Conservation (phyloP, 2,113 vertebrate species). For the Pomatorhinus ruficollis region DNA sequence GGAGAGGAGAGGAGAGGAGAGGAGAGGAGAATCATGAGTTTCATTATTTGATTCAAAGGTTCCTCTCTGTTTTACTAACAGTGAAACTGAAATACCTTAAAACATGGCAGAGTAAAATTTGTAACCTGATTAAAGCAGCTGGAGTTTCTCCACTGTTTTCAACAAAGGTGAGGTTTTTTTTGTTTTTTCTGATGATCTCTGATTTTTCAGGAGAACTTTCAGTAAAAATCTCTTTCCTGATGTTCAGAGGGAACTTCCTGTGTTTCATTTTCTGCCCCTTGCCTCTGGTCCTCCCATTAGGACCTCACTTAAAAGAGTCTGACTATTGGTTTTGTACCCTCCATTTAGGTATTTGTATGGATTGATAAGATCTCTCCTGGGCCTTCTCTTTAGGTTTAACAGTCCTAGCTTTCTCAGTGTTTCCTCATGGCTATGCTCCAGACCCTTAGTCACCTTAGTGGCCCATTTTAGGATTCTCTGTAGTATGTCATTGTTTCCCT, state of each 20-base stretch:
- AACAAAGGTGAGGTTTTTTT: neutral
- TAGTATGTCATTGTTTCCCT: neutral
- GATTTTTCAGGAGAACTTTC: neutral
- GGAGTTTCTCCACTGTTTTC: neutral
- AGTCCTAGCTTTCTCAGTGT: neutral
- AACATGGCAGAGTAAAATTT: neutral
- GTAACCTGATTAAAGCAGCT: neutral
- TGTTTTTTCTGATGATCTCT: neutral
- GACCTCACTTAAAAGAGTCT: rapidly evolving
- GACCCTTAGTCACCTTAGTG: too few species aligned
- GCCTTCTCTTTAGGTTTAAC: neutral
- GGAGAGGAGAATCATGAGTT: neutral
- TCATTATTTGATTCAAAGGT: neutral
- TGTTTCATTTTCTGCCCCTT: neutral
- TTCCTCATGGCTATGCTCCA: neutral
- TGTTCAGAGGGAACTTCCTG: neutral
- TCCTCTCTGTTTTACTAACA: neutral
- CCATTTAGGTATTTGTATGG: neutral
- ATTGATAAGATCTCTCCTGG: neutral
- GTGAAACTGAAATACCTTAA: neutral
- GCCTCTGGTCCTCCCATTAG: neutral
- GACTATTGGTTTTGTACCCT: neutral
- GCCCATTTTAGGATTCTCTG: neutral
- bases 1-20: rapidly evolving
- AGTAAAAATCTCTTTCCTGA: neutral